Evolutionary conservation across 2,113 vertebrate genomes (phyloP), one percentile per base, ranked within the genome.

Genomic region (Vicugna pacos): DNA sequence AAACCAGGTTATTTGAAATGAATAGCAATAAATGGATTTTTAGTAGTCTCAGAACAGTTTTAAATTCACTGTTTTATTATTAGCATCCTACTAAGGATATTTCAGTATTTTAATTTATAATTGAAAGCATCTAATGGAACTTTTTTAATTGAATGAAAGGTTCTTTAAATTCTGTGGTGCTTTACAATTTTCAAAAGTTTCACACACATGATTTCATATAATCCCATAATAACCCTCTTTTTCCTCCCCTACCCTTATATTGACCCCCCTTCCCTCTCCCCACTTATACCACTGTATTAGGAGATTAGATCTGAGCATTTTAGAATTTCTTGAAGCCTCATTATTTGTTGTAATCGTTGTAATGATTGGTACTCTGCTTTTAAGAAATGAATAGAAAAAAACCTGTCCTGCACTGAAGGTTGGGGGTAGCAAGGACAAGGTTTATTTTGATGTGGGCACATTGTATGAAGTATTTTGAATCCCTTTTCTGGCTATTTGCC

Each of bases 1-100:
- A 93, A 93, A 69, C 70, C 4, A 56, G 28, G 2, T 48, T 73
- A 84, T 89, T 97, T 91, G 79, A 91, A 94, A 81, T 75, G 93
- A 90, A 52, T 82, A 77, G 42, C 56, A 92, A 64, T 48, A 88
- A 90, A 91, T 89, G 38, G 65, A 80, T 90, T 48, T 76, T 89
- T 52, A 75, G 26, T 86, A n/a, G 67, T 79, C 48, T 24, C 24
- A 73, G 42, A 85, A 67, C 7, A 87, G 56, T 67, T 94, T 94
- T 48, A 69, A 96, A 87, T 89, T 75, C 75, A 38, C 19, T 86
- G 20, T 82, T 81, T 28, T 90, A 81, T 84, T 80, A 28, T 86
- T 94, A 67, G 6, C 38, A 72, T 42, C 60, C 52, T 91, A 62
- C 24, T 38, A 62, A 79, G 77, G 69, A 54, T 35, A 60, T 83